These are phyloP conservation scores for Synanthedon vespiformis DNA, from an alignment of 2,888 invertebrate species.

Conservation along the genomic window DNA sequence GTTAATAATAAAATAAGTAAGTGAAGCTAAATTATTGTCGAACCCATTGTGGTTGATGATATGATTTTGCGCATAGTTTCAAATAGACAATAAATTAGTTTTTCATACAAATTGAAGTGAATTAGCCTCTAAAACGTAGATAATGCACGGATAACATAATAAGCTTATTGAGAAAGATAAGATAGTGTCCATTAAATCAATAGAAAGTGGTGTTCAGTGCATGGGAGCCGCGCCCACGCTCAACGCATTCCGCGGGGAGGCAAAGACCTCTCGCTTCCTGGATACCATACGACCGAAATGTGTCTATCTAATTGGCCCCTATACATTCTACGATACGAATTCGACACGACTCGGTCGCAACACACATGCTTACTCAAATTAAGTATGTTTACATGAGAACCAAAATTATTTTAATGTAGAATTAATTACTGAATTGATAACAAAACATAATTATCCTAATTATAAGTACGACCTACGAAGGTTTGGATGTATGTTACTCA, in stretches of 20 bases:
- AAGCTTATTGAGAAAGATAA: slow-evolving; percentile 58
- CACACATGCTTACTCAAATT: no score
- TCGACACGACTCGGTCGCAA: no score
- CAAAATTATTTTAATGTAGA: no score
- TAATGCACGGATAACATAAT: slow-evolving; percentile 33
- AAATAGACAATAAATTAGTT: background rate
- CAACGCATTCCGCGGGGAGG: slow-evolving; percentile 59
- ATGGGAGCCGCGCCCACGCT: slow-evolving; percentile 51
- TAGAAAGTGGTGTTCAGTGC: slow-evolving; percentile 48
- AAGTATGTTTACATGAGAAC: no score
- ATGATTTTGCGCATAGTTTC: slow-evolving; percentile 8
- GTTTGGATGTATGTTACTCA: no score
- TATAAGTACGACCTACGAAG: no score
- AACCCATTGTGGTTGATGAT: no score
- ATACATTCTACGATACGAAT: background rate
- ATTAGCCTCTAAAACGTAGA: slow-evolving; percentile 14
- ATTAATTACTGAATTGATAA: no score
- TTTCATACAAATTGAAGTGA: no score
- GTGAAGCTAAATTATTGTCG: no score
- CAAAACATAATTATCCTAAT: no score
- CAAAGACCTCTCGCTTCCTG: slow-evolving; percentile 66
- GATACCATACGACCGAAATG: slow-evolving; percentile 28
- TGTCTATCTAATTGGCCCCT: slow-evolving; percentile 2
- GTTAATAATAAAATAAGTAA: no score
- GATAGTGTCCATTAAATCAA: slow-evolving; percentile 66